Evolutionary conservation across 2,797 vertebrate genomes (phyloP).

Genomic region (Hozukius guyotensis): DNA sequence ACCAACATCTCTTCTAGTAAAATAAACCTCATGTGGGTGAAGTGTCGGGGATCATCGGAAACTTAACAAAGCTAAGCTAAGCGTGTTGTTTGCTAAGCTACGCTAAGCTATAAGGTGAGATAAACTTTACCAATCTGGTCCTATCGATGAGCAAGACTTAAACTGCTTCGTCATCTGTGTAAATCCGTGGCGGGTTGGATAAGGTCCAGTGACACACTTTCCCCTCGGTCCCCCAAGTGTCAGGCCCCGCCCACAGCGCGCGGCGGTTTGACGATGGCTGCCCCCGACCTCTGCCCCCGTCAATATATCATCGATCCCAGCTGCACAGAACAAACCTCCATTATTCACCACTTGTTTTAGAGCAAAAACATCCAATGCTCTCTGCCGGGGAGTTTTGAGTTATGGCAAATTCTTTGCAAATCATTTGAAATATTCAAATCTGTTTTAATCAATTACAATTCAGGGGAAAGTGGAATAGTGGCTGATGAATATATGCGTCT

Average conservation of each 20-base stretch:
- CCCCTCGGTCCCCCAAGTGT: slow-evolving; percentile 34
- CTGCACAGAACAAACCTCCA: slow-evolving; percentile 59
- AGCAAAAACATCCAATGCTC: slow-evolving; percentile 11
- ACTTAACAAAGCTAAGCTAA: background rate
- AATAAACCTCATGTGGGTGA: background rate
- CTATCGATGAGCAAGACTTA: slow-evolving; percentile 5
- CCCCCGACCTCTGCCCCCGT: slow-evolving; percentile 50
- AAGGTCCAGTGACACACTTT: slow-evolving; percentile 53
- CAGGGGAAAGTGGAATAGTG: background rate
- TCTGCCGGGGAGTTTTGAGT: background rate
- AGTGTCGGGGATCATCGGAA: background rate
- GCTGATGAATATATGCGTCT: background rate
- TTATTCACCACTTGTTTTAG: slow-evolving; percentile 61
- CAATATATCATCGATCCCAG: slow-evolving; percentile 58
- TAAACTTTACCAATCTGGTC: background rate
- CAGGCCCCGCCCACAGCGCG: slow-evolving; percentile 37
- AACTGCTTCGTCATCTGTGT: slow-evolving; percentile 61
- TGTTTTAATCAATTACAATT: background rate
- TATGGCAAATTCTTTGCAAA: background rate
- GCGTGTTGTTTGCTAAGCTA: background rate
- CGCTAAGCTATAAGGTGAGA: background rate
- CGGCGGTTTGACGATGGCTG: slow-evolving; percentile 47
- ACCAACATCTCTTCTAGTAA: background rate
- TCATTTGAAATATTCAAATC: background rate
- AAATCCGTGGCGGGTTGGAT: slow-evolving; percentile 9